Base-by-base conservation (phyloP, 2,797 vertebrate species). In the Gymnopithys bicolor region DNA sequence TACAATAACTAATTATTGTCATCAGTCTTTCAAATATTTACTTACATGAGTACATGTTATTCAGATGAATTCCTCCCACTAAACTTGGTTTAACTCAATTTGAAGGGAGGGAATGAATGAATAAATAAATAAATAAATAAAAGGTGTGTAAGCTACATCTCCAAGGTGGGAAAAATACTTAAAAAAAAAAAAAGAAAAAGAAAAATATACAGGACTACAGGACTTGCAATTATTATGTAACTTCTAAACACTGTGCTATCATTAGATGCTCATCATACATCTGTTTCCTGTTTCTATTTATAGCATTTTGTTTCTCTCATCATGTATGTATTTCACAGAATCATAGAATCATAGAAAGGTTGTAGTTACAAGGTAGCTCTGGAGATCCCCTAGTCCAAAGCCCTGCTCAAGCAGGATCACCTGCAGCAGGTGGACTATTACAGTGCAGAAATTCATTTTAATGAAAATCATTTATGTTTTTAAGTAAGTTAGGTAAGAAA, bases 21-120 rank as follows among this genome's bases (percentile, higher is more conserved):
- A 21, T 63, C 53, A 71, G 41, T 58, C 64, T 82, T 89, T 89
- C 51, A 93, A 86, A 90, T 73, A 83, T 87, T 93, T 94, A 86
- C 43, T 80, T 46, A 84, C 10, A 30, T 3, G 18, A 89, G 33
- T 32, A 78, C 24, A 66, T 0, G 8, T 48, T 51, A 86, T 76
- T 64, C 69, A 76, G 53, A 83, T 59, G 4, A 79, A 33, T 32
- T 32, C 10, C n/a, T 58, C 11, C 14, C 32, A 71, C 2, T 81
- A 73, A 94, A 81, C 19, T 35, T 17, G 4, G 19, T 15, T 12
- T 51, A 49, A 83, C 23, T 76, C 27, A 27, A 24, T 58, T 56
- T 39, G 10, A 59, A 52, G 22, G 37, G 3, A 10, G 51, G 5
- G 43, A 59, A 41, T 16, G 3, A 41, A 46, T 9, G 9, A 19